These are phyloP conservation scores for Chaitophorus viminalis DNA, from an alignment of 2,888 invertebrate species.

Conservation along the genomic window DNA sequence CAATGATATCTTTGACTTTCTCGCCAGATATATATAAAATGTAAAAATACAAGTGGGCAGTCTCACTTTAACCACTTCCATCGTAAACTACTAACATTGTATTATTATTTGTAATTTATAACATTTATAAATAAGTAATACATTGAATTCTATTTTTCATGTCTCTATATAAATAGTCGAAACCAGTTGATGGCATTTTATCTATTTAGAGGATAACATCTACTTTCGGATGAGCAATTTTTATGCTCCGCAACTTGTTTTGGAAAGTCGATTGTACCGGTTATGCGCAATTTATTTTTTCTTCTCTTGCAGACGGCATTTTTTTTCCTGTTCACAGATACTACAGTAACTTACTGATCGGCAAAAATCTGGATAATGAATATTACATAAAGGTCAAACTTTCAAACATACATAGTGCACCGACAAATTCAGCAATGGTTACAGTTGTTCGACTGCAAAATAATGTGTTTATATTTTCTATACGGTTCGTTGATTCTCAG, in stretches of 20 bases:
- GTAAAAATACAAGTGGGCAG: neutral
- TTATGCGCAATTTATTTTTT: slow-evolving; percentile 7
- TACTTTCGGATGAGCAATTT: slow-evolving; percentile 49
- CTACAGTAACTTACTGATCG: neutral
- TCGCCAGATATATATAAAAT: no score
- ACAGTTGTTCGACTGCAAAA: neutral
- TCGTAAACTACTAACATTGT: neutral
- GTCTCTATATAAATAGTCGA: slow-evolving; percentile 12
- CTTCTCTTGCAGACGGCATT: neutral
- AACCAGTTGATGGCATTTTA: slow-evolving; percentile 41
- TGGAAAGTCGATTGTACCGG: slow-evolving; percentile 53
- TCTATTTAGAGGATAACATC: slow-evolving; percentile 22
- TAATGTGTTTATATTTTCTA: neutral
- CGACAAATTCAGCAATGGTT: no score
- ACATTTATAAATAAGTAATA: neutral
- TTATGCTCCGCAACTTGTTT: slow-evolving; percentile 36
- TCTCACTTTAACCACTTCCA: neutral
- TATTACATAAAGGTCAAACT: neutral
- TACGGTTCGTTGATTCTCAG: neutral
- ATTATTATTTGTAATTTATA: neutral
- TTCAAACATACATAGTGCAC: neutral
- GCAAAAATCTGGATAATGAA: neutral
- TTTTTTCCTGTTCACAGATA: neutral
- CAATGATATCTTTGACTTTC: no score
- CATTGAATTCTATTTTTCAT: neutral